Evolutionary conservation across 2,113 vertebrate genomes (phyloP).

Genomic region (Sinocyclocheilus rhinocerous): DNA sequence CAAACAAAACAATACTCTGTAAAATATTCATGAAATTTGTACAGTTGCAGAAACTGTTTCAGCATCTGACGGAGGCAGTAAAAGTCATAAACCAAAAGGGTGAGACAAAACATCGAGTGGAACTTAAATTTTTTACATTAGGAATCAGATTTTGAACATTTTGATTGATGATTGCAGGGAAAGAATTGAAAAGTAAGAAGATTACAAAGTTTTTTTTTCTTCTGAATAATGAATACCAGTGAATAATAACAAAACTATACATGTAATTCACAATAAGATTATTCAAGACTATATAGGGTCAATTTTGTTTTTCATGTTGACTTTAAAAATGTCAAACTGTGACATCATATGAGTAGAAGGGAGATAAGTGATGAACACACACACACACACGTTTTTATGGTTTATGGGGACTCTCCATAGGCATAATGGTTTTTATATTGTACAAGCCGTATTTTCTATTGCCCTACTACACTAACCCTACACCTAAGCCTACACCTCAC

Average conservation of each 20-base stretch:
- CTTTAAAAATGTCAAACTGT: no score
- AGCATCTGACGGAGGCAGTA: not conserved
- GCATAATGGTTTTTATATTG: no score
- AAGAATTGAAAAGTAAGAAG: not conserved
- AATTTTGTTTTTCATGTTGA: no score
- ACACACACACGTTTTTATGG: no score
- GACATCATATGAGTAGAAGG: no score
- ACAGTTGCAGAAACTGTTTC: not conserved
- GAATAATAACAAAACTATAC: no score
- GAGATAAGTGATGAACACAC: no score
- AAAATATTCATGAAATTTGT: slow-evolving; percentile 7
- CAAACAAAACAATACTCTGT: slow-evolving; percentile 6
- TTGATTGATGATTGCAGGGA: not conserved
- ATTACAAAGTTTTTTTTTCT: not conserved
- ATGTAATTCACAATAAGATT: not conserved
- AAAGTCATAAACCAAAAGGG: not conserved
- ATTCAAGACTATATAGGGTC: no score
- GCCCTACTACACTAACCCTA: no score
- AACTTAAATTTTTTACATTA: not conserved
- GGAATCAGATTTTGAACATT: not conserved
- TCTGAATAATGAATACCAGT: not conserved
- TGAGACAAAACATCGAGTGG: not conserved
- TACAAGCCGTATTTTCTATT: no score
- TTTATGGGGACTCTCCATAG: no score
- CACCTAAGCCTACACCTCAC: no score